These are phyloP conservation scores for Halisarca cf. caerulea DNA, from an alignment of 37 sponge, comb jelly and placozoan genomes.

Conservation along the genomic window DNA sequence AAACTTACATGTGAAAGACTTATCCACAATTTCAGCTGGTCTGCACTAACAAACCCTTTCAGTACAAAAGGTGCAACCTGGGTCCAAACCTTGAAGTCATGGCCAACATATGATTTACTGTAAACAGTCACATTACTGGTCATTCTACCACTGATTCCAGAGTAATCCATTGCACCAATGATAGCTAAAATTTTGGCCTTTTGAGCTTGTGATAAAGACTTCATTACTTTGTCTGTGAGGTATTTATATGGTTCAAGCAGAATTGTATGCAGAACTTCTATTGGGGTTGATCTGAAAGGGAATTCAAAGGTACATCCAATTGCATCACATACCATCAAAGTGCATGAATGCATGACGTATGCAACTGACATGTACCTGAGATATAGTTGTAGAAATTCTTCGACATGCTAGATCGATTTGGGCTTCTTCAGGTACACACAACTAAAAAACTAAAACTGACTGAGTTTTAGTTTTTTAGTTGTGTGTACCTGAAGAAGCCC, in stretches of 20 bases:
- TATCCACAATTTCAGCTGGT: slow-evolving; percentile 1
- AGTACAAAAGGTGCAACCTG: too few species aligned
- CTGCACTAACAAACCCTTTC: neutral
- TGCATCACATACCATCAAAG: too few species aligned
- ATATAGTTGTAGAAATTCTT: too few species aligned
- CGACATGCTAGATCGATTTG: too few species aligned
- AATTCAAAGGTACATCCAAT: too few species aligned
- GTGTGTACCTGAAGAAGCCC: too few species aligned
- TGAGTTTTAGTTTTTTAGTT: too few species aligned
- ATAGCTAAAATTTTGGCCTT: slow-evolving; percentile 39
- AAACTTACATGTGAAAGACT: slow-evolving; percentile 7
- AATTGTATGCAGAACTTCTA: slow-evolving; percentile 50
- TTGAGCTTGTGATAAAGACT: neutral
- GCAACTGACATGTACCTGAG: too few species aligned
- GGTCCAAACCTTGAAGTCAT: slow-evolving; percentile 50
- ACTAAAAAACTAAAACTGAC: too few species aligned
- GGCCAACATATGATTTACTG: slow-evolving; percentile 54
- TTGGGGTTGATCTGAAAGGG: slow-evolving; percentile 50
- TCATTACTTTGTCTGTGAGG: slow-evolving; percentile 31
- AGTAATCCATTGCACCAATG: slow-evolving; percentile 31
- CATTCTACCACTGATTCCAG: slow-evolving; percentile 27
- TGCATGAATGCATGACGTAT: too few species aligned
- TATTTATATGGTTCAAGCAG: slow-evolving; percentile 53
- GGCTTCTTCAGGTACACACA: too few species aligned
- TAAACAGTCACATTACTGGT: slow-evolving; percentile 22